Conservation (phyloP, 2,888 invertebrate species). For the Tenthredo mesomela region DNA sequence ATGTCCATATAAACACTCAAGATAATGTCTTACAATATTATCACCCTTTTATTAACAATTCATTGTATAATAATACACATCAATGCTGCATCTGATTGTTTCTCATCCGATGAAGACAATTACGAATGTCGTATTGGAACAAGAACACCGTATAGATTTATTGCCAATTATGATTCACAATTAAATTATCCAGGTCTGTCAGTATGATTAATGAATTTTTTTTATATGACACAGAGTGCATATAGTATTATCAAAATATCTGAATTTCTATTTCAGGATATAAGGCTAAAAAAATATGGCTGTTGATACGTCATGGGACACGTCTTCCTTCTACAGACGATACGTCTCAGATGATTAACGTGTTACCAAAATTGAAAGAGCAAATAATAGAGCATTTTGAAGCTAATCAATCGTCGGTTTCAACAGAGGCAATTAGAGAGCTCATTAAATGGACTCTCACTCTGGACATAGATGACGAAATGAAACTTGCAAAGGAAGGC, state of each 20-base stretch:
- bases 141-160: constrained; percentile 87
- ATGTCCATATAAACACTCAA: not conserved
- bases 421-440: constrained; percentile 75
- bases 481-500: constrained; percentile 86
- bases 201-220: not conserved
- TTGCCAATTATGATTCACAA: constrained; percentile 82
- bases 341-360: constrained; percentile 79
- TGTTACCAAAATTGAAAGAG: constrained; percentile 80
- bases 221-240: not conserved
- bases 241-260: not conserved
- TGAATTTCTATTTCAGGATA: constrained; percentile 79
- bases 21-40: constrained; percentile 5
- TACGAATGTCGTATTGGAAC: constrained; percentile 81
- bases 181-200: constrained; percentile 81
- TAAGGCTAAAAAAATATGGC: constrained; percentile 85
- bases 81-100: constrained; percentile 51
- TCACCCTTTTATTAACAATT: not conserved
- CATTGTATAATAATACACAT: constrained; percentile 5
- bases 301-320: constrained; percentile 88
- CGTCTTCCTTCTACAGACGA: constrained; percentile 84
- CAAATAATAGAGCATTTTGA: constrained; percentile 80
- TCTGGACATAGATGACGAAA: constrained; percentile 80
- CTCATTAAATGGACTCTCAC: constrained; percentile 82
- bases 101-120: constrained; percentile 54
- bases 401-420: constrained; percentile 78